phyloP scores from a whole-genome alignment of 64 coral and sea anemone species.

The Cladopsammia gracilis region DNA sequence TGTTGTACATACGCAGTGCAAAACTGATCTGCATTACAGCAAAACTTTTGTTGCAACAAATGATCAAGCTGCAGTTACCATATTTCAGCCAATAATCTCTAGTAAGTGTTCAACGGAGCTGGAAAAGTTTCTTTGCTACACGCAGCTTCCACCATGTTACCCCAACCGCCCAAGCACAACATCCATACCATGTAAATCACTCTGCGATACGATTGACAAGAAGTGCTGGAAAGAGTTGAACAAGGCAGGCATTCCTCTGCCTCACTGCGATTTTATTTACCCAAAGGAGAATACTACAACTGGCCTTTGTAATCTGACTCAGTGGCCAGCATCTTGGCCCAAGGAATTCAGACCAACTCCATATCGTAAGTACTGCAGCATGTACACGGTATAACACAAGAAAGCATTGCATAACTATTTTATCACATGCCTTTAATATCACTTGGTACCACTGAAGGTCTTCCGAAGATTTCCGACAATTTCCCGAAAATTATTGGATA shows the following conservation, averaged over 20 bases:
- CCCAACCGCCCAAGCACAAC: neutral
- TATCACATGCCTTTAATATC: too few relatives aligned
- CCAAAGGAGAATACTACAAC: slow-evolving; percentile 8
- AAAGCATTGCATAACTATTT: too few relatives aligned
- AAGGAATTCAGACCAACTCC: slow-evolving; percentile 19
- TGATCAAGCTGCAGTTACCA: slow-evolving; percentile 10
- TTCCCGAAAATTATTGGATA: too few relatives aligned
- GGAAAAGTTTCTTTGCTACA: slow-evolving; percentile 74
- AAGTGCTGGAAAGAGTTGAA: slow-evolving; percentile 48
- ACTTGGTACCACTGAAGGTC: too few relatives aligned
- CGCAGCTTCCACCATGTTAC: slow-evolving; percentile 65
- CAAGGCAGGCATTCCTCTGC: neutral
- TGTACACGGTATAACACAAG: too few relatives aligned
- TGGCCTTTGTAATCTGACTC: slow-evolving; percentile 54
- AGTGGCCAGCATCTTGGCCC: slow-evolving; percentile 82
- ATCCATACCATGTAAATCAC: slow-evolving; percentile 72
- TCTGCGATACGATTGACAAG: slow-evolving; percentile 61
- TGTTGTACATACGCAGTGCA: slow-evolving; percentile 15
- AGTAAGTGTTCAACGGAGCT: slow-evolving; percentile 69
- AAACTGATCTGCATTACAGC: slow-evolving; percentile 65
- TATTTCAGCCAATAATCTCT: slow-evolving; percentile 33
- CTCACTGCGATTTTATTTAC: slow-evolving; percentile 61
- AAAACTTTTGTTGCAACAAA: slow-evolving; percentile 48
- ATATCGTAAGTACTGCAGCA: slow-evolving; percentile 1
- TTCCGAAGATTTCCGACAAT: too few relatives aligned